A percentile compares a stretch with the other conserved stretches of the same genome.
Conservation (phyloP, 2,888 invertebrate genomes). For the Synergus laeviventris region DNA sequence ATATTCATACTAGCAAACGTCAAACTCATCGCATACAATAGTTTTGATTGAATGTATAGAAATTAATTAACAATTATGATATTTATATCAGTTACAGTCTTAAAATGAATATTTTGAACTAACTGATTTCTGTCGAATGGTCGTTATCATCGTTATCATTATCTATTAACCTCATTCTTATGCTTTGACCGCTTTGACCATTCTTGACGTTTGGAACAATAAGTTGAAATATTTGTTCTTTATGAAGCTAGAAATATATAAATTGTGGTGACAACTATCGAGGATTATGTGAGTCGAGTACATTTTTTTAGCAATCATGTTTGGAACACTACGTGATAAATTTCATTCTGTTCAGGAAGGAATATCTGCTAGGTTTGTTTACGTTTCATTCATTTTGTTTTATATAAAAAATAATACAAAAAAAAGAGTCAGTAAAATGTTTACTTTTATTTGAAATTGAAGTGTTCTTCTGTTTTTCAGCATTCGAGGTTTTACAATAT, state of each 20-base stretch:
- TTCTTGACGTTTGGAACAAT: no score
- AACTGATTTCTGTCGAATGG: no score
- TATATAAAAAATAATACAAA: neutral
- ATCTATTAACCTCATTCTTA: neutral
- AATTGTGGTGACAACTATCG: neutral
- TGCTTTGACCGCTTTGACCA: neutral
- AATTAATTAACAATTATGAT: neutral
- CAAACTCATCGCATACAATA: neutral
- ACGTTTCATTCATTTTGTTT: neutral
- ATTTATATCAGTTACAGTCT: neutral
- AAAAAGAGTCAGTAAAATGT: constrained; percentile 35
- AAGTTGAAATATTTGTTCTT: no score
- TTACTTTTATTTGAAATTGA: neutral
- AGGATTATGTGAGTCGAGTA: neutral
- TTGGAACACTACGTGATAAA: constrained; percentile 70
- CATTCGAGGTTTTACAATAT: constrained; percentile 68
- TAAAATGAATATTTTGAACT: neutral
- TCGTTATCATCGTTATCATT: no score
- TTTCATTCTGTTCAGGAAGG: constrained; percentile 74
- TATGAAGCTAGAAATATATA: no score
- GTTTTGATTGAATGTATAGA: no score
- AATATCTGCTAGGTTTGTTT: constrained; percentile 72
- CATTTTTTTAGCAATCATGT: constrained; percentile 60
- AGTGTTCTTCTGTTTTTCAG: constrained; percentile 55
- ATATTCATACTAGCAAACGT: neutral